Conservation (phyloP, 2,888 invertebrate genomes). For the Agelastica alni region DNA sequence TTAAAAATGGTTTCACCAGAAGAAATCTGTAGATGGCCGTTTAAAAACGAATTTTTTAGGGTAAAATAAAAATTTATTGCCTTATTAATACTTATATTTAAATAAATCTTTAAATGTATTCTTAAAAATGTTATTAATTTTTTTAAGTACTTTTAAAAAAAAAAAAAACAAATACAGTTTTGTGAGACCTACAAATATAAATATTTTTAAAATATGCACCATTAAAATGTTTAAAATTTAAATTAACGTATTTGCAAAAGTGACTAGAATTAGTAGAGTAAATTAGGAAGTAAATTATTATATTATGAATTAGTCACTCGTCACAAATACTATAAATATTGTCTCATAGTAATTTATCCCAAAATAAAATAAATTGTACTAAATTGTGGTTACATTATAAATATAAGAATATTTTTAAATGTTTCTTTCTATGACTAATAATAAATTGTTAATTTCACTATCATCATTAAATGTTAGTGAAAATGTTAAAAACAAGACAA, state of each 20-base stretch:
- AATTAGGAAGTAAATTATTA: conserved; percentile 34
- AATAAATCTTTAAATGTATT: too few relatives aligned
- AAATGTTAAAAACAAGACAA: conserved; percentile 42
- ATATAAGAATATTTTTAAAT: conserved; percentile 42
- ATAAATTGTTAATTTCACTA: conserved; percentile 41
- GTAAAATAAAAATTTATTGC: too few relatives aligned
- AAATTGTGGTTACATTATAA: conserved; percentile 39
- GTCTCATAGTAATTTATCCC: conserved; percentile 42
- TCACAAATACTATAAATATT: conserved; percentile 49
- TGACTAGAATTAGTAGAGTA: conserved; percentile 38
- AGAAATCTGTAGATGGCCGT: too few relatives aligned
- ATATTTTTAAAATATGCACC: conserved; percentile 18
- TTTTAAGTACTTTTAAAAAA: too few relatives aligned
- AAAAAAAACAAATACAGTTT: not conserved
- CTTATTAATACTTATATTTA: too few relatives aligned
- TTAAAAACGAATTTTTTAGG: too few relatives aligned
- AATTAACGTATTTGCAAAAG: conserved; percentile 35
- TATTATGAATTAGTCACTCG: conserved; percentile 38
- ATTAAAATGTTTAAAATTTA: conserved; percentile 9
- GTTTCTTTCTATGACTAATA: conserved; percentile 40
- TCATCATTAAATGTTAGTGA: conserved; percentile 42
- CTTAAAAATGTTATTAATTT: too few relatives aligned
- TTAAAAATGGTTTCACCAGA: too few relatives aligned
- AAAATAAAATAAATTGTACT: conserved; percentile 44
- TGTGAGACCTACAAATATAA: conserved; percentile 1